Base-by-base conservation (phyloP, 2,888 invertebrate species). In the Drosophila yooni region DNA sequence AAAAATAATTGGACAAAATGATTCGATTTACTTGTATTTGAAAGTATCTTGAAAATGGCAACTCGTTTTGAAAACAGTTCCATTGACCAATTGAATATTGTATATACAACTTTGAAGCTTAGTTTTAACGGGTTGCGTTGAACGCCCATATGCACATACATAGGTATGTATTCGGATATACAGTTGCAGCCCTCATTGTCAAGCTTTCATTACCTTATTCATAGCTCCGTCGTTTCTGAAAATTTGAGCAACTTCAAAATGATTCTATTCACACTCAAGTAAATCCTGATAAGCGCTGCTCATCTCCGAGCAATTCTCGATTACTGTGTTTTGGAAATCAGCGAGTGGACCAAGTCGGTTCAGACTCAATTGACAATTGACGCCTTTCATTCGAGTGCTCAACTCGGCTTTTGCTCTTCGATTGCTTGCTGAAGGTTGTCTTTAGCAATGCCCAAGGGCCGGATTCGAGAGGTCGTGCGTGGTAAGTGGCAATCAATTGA, bases 401-500 rank as follows among this genome's bases (percentile, higher is more conserved):
- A 40, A 33, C 33, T 53, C 27, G 57, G 21, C 34, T 50, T 34
- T 54, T 53, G 54, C 51, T 52, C 46, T 33, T 33, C 3, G 29
- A 29, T 31, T 40, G 40, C 59, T 46, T 15, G 36, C 52, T 46
- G 15, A 46, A 46, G 51, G 36, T 68, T 54, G 61, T 46, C 56
- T 40, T 36, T 29, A 8, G n/a, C 33, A 21, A 10, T 40, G 73
- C 25, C 27, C 56, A 54, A 18, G 25, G 72, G n/a, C 13, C 27
- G n/a, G 21, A 25, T 27, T 61, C 61, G 61, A 76, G 68, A 52
- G 61, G 58, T 15, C 40, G 68, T 36, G 71, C 80, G 81, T 83
- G 82, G 68, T 70, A 82, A 83, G 82, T 83, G 82, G 80, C 82
- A 84, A 82, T 73, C 82, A 83, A 84, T 82, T 77, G 85, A 77